Evolutionary conservation across 2,113 vertebrate genomes (phyloP).

Genomic region (Himantopus leucocephalus): DNA sequence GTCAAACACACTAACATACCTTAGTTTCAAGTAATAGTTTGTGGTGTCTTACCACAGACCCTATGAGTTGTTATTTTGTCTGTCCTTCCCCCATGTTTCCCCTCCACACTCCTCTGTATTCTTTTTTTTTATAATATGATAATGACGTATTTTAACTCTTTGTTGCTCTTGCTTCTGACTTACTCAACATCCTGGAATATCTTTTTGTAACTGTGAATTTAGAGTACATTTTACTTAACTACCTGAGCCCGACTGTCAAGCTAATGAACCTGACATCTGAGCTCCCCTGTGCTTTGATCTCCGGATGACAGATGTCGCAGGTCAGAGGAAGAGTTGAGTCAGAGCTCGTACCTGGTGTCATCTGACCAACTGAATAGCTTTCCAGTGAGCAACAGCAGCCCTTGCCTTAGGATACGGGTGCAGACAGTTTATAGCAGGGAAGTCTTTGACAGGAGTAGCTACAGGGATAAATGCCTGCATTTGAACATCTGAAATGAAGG

Average conservation of each 20-base stretch:
- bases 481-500: conserved; percentile 57
- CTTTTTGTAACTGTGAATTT: background rate
- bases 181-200: background rate
- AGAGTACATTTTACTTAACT: background rate
- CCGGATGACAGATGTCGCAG: conserved; percentile 25
- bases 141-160: background rate
- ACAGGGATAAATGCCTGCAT: conserved; percentile 51
- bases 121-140: background rate
- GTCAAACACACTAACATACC: background rate
- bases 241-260: background rate
- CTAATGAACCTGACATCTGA: conserved; percentile 16
- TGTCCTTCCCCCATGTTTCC: background rate
- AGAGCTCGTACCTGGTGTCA: background rate
- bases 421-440: conserved; percentile 45
- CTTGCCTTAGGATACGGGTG: conserved; percentile 53
- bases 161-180: background rate
- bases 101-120: background rate
- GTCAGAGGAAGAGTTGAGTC: background rate
- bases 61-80: background rate
- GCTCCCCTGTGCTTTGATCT: conserved; percentile 56
- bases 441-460: conserved; percentile 59
- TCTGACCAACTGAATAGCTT: background rate
- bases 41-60: background rate
- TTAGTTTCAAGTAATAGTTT: background rate
- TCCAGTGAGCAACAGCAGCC: background rate